Conservation (phyloP, 2,113 vertebrate species). For the Calyptommatus sinebrachiatus region DNA sequence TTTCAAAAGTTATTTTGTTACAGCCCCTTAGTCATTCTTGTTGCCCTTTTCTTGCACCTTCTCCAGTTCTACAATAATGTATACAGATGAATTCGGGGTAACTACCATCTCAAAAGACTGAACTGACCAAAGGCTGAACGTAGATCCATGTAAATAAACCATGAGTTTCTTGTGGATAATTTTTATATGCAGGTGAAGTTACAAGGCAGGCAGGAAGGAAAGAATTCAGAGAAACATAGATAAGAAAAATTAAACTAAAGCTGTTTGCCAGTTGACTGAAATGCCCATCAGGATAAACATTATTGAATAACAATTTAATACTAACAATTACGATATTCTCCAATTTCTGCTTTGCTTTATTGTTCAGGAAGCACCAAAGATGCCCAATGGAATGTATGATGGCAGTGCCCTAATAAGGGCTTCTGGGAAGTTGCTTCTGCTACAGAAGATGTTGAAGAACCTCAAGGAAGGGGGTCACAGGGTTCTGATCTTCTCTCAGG, state of each 20-base stretch:
- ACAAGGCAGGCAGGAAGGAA: background rate
- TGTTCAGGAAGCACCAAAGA: constrained; percentile 91
- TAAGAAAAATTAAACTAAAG: background rate
- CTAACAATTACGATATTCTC: background rate
- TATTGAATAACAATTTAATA: background rate
- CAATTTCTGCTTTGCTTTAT: background rate
- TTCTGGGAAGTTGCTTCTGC: constrained; percentile 89
- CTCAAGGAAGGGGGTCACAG: constrained; percentile 93
- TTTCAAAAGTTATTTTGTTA: too few relatives aligned
- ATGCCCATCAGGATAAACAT: background rate
- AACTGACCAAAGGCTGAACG: background rate
- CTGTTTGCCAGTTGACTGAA: background rate
- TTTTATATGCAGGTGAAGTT: too few relatives aligned
- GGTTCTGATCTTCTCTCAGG: constrained; percentile 97
- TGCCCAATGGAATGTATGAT: constrained; percentile 98
- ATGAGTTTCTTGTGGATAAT: constrained; percentile 1
- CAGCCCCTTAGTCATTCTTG: too few relatives aligned
- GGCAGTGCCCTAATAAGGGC: constrained; percentile 89
- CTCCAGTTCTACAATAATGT: too few relatives aligned
- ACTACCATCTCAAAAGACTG: background rate
- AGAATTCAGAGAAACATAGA: background rate
- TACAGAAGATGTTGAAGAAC: constrained; percentile 95
- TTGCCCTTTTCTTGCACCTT: too few relatives aligned
- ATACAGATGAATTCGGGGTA: background rate
- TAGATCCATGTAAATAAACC: background rate